Base-by-base conservation (phyloP, 1,140 invertebrate genomes). In the Platyura marginata region DNA sequence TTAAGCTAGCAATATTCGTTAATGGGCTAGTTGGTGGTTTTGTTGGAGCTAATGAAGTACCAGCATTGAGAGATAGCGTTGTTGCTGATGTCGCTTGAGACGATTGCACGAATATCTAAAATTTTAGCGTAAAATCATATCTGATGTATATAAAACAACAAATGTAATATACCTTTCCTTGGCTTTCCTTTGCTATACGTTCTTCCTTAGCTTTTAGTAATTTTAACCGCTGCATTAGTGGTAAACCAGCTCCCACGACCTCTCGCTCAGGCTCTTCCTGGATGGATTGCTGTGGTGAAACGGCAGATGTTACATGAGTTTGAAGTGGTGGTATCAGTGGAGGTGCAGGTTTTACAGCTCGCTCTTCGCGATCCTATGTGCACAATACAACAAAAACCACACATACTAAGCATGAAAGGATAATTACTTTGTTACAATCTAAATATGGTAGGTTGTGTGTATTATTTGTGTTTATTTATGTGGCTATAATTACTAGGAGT, bases 181-280 rank as follows among this genome's bases (percentile, higher is more conserved):
- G 56, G 40, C 62, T 52, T 8, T 52, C 42, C 19, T 53, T 51
- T 25, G 57, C 47, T 40, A 80, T 74, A 41, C 65, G 66, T 47
- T 85, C 82, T 54, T 79, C 79, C 59, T 83, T 87, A 10, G 79
- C 75, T 59, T 85, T 86, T 8, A 89, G 64, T 40, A 86, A 62
- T 23, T 84, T 64, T 18, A 90, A 66, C 46, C 84, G 66, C 56
- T 90, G 82, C 2, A 89, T 64, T 6, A 90, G 65, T 2, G 83
- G 82, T 36, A 88, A 63, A 20, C 77, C 78, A 35, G 75, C 74
- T 11, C 77, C 79, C 15, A 81, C 70, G 3, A 75, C 64, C 64
- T 74, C 72, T 44, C 64, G 64, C 55, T 71, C 64, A 47, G 47
- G 50, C 47, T 60, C 63, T 57, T 50, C 58, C 48, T 61, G 58